Evolutionary conservation across 2,888 invertebrate genomes (phyloP).

Genomic region (Halocaridina rubra): DNA sequence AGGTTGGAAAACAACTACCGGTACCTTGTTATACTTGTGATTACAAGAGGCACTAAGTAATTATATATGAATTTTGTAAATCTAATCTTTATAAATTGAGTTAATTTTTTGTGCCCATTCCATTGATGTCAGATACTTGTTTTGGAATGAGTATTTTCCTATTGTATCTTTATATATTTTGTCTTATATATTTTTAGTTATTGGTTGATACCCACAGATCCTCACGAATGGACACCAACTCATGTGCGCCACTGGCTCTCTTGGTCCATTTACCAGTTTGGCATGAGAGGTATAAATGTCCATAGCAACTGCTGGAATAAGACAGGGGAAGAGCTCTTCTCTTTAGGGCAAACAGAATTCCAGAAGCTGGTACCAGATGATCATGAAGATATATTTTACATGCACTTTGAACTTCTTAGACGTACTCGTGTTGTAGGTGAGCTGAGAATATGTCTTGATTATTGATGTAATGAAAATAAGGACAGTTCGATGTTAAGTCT

Average conservation of each 20-base stretch:
- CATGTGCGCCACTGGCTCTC: conserved; percentile 41
- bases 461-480: too few relatives aligned
- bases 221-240: conserved; percentile 10
- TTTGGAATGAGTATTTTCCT: background rate
- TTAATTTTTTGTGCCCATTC: too few relatives aligned
- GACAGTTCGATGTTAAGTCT: too few relatives aligned
- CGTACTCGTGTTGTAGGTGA: conserved; percentile 33
- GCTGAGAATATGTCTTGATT: too few relatives aligned
- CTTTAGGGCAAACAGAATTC: conserved; percentile 24
- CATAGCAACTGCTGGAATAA: conserved; percentile 1
- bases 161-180: background rate
- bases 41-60: too few relatives aligned
- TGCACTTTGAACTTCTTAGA: conserved; percentile 45
- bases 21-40: too few relatives aligned
- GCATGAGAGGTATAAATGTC: background rate
- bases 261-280: conserved; percentile 37
- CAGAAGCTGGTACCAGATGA: conserved; percentile 24
- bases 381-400: conserved; percentile 39
- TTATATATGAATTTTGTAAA: background rate
- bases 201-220: conserved; percentile 24
- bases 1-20: too few relatives aligned
- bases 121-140: too few relatives aligned
- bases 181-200: background rate
- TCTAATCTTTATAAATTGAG: background rate
- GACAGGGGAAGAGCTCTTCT: conserved; percentile 4